Percentiles rank a stretch among this genome's conserved stretches.
These are phyloP conservation scores for Ypsolopha scabrella DNA, from an alignment of 2,888 invertebrate species.

Conservation along the genomic window DNA sequence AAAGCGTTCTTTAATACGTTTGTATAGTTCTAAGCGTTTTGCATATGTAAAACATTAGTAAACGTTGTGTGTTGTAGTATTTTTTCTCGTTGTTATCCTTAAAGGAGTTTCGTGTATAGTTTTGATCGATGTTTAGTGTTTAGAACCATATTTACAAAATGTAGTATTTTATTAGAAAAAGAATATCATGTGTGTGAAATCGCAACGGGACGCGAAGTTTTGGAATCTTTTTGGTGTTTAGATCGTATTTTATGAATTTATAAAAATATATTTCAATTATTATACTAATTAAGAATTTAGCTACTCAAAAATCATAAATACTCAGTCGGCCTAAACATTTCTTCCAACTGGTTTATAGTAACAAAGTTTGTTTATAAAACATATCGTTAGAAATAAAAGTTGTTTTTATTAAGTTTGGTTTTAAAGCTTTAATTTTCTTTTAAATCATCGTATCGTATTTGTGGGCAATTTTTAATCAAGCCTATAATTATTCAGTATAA, in stretches of 20 bases:
- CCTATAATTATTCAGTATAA: too few relatives aligned
- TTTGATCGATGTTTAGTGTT: slow-evolving; percentile 12
- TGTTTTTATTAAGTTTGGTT: background rate
- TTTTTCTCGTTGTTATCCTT: slow-evolving; percentile 24
- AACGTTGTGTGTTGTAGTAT: background rate
- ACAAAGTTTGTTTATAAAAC: too few relatives aligned
- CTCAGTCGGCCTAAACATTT: background rate
- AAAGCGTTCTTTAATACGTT: slow-evolving; percentile 6
- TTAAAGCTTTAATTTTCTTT: background rate
- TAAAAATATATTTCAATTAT: slow-evolving; percentile 7
- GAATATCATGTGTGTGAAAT: slow-evolving; percentile 19
- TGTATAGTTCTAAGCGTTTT: background rate
- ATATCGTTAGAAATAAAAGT: too few relatives aligned
- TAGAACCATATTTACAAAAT: slow-evolving; percentile 7
- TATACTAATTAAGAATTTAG: too few relatives aligned
- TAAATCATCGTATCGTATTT: background rate
- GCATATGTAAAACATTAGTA: background rate
- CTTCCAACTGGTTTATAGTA: too few relatives aligned
- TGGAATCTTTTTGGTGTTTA: slow-evolving; percentile 40
- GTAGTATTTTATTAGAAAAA: slow-evolving; percentile 13
- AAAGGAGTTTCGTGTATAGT: slow-evolving; percentile 23
- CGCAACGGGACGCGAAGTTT: slow-evolving; percentile 34
- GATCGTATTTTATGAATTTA: slow-evolving; percentile 4
- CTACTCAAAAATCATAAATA: background rate
- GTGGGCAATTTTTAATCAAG: too few relatives aligned